phyloP scores from a whole-genome alignment of 2,113 vertebrate genomes.

The Silurus asotus region DNA sequence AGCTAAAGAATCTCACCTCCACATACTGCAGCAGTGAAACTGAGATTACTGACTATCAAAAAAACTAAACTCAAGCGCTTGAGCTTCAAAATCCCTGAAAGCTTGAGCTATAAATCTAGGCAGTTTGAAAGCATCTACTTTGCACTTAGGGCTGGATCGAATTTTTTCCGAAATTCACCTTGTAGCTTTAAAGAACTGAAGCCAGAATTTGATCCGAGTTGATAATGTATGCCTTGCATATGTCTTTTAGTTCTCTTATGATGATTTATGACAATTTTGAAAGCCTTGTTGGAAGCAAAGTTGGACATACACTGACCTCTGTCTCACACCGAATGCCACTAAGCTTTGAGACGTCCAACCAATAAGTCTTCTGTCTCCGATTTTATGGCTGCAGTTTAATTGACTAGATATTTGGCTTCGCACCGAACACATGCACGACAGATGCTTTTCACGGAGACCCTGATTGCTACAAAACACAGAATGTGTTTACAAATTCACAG shows the following conservation, averaged over 20 bases:
- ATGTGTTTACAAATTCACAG: slow-evolving; percentile 14
- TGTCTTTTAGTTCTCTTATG: not conserved
- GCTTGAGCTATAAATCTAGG: not conserved
- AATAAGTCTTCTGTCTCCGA: not conserved
- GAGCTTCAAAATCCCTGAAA: not conserved
- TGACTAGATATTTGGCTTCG: slow-evolving; percentile 1
- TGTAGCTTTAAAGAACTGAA: not conserved
- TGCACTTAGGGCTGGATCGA: not conserved
- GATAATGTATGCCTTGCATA: not conserved
- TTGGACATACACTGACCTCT: not conserved
- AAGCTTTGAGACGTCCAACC: not conserved
- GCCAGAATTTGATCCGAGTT: not conserved
- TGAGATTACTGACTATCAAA: not conserved
- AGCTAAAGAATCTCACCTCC: not conserved
- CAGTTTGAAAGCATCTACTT: not conserved
- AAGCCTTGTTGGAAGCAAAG: not conserved
- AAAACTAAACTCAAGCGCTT: not conserved
- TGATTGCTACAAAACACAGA: not conserved
- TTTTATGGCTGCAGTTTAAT: slow-evolving; percentile 11
- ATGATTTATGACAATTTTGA: not conserved
- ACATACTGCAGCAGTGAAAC: not conserved
- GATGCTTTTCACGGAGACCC: not conserved
- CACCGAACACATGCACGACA: slow-evolving; percentile 10
- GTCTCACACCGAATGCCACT: not conserved
- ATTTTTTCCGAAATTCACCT: not conserved